These are phyloP conservation scores for Taphrorychus bicolor DNA, from an alignment of 2,888 invertebrate species.

Conservation along the genomic window DNA sequence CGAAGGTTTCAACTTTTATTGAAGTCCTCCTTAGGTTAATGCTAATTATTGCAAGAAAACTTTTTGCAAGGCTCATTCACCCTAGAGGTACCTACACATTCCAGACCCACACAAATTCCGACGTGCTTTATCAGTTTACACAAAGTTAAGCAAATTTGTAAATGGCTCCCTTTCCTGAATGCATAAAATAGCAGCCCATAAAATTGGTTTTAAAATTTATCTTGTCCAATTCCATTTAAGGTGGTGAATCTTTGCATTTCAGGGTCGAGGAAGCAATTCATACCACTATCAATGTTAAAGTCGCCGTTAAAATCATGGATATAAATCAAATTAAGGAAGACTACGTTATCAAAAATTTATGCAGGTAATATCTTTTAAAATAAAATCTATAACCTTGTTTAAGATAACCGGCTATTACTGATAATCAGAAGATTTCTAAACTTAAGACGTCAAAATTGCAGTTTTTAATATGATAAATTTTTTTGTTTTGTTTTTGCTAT, in stretches of 20 bases:
- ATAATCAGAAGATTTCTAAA: no score
- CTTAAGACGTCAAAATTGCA: no score
- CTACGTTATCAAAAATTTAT: conserved; percentile 74
- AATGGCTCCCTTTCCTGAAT: background rate
- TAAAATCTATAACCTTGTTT: no score
- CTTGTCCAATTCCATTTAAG: background rate
- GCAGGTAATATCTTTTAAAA: no score
- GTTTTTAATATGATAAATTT: no score
- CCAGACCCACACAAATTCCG: background rate
- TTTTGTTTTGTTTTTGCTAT: no score
- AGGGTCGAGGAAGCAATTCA: conserved; percentile 77
- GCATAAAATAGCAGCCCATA: background rate
- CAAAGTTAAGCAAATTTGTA: conserved; percentile 1
- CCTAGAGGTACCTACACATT: background rate
- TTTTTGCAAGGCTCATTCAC: conserved; percentile 13
- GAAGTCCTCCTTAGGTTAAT: no score
- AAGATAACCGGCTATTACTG: no score
- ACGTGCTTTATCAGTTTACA: background rate
- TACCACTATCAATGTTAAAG: conserved; percentile 72
- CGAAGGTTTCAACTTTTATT: conserved; percentile 1
- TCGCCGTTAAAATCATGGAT: conserved; percentile 80
- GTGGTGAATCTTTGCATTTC: background rate
- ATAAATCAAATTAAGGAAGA: conserved; percentile 74
- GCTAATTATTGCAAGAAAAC: background rate
- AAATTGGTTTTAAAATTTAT: background rate